Evolutionary conservation across 2,888 invertebrate species (phyloP).

Genomic region (Pristionchus fissidentatus): DNA sequence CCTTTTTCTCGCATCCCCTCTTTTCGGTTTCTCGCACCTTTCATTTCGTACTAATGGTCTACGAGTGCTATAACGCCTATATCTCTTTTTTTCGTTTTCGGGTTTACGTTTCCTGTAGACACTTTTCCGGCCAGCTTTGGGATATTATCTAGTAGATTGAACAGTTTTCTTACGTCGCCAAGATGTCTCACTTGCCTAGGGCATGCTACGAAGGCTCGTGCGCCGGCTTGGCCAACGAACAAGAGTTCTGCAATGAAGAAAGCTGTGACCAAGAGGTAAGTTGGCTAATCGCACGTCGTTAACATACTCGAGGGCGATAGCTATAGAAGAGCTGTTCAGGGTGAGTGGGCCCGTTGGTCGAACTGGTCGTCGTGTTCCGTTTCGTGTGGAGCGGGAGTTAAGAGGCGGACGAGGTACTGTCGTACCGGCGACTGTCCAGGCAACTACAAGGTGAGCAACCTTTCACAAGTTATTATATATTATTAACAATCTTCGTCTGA

Average conservation of each 20-base stretch:
- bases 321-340: not conserved
- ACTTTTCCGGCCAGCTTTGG: not conserved
- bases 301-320: not conserved
- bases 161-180: constrained; percentile 5
- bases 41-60: not conserved
- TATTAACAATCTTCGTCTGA: too few species aligned
- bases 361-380: constrained; percentile 65
- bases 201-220: constrained; percentile 67
- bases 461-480: not conserved
- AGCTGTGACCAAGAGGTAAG: constrained; percentile 59
- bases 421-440: constrained; percentile 71
- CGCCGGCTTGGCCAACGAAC: constrained; percentile 67
- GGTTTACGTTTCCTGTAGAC: not conserved
- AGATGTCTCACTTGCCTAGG: constrained; percentile 53
- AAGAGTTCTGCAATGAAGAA: constrained; percentile 73
- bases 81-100: not conserved
- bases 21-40: not conserved
- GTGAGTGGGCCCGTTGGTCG: constrained; percentile 63
- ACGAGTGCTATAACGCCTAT: not conserved
- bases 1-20: not conserved
- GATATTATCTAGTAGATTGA: not conserved
- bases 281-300: too few species aligned
- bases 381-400: constrained; percentile 73
- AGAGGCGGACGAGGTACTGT: constrained; percentile 70
- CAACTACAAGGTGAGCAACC: constrained; percentile 55